Conservation (phyloP, 2,888 invertebrate genomes). For the Pristionchus arcanus region DNA sequence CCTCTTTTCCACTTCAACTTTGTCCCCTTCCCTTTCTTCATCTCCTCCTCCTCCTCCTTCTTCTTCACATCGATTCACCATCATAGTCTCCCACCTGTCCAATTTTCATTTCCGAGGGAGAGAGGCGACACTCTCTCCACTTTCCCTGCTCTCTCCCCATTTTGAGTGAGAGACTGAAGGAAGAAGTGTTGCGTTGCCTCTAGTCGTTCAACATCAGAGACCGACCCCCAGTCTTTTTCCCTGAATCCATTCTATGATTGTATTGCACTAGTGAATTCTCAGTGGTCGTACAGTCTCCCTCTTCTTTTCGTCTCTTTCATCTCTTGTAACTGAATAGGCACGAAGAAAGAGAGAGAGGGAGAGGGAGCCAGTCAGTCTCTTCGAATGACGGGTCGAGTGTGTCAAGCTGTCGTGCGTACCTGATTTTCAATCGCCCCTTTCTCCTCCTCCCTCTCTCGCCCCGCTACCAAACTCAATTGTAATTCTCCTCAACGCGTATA, state of each 20-base stretch:
- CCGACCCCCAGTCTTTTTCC: neutral
- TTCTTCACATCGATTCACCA: conserved; percentile 38
- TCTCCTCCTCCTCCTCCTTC: conserved; percentile 23
- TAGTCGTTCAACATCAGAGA: neutral
- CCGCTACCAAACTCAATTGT: conserved; percentile 37
- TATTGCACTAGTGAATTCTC: neutral
- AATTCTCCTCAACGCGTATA: conserved; percentile 13
- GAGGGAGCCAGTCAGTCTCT: neutral
- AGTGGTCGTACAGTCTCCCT: neutral
- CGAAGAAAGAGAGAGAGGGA: conserved; percentile 5
- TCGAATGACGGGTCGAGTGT: conserved; percentile 12
- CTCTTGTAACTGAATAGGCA: conserved; percentile 47
- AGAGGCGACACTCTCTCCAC: neutral
- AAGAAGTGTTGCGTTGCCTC: conserved; percentile 4
- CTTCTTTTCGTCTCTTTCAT: conserved; percentile 14
- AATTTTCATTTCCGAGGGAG: conserved; percentile 41
- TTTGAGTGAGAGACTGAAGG: neutral
- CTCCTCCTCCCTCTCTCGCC: neutral
- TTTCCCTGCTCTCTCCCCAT: neutral
- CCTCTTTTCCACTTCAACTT: neutral
- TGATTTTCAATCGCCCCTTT: conserved; percentile 21
- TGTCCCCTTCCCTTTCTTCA: conserved; percentile 28
- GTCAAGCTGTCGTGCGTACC: conserved; percentile 25
- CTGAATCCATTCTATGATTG: neutral
- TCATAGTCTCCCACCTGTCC: conserved; percentile 48